A percentile compares a stretch with the other conserved stretches of the same genome.
phyloP scores from a whole-genome alignment of 1,140 invertebrate species.

The Atta texana region DNA sequence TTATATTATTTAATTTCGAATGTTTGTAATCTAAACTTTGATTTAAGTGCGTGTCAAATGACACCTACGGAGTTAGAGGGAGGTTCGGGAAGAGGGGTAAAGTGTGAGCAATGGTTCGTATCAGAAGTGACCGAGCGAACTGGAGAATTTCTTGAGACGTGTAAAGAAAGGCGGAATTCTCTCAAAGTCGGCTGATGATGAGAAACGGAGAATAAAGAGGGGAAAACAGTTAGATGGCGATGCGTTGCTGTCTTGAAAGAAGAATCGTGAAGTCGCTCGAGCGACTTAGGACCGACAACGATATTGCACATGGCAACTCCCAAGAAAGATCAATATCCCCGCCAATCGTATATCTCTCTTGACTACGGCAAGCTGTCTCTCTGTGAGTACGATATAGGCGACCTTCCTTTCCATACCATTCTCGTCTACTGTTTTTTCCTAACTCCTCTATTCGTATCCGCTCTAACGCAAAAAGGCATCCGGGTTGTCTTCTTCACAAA shows the following conservation, averaged over 20 bases:
- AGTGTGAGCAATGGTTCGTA: constrained; percentile 1
- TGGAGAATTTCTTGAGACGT: neutral
- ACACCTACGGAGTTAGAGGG: neutral
- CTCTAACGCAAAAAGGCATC: neutral
- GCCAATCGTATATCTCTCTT: constrained; percentile 78
- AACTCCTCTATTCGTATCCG: constrained; percentile 14
- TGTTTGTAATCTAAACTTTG: too few species aligned
- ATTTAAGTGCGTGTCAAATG: neutral
- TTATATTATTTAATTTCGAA: too few species aligned
- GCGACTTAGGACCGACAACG: constrained; percentile 64
- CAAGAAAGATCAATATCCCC: constrained; percentile 79
- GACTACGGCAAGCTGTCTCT: constrained; percentile 67
- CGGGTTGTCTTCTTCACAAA: too few species aligned
- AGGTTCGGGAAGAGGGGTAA: constrained; percentile 1
- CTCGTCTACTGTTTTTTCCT: constrained; percentile 12
- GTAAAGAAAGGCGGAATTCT: constrained; percentile 23
- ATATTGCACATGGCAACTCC: constrained; percentile 75
- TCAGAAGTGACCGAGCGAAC: constrained; percentile 1
- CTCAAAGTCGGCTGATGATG: neutral
- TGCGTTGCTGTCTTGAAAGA: constrained; percentile 60
- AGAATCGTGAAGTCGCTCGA: constrained; percentile 73
- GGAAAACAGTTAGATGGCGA: constrained; percentile 53
- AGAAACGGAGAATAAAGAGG: neutral
- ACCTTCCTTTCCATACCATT: neutral
- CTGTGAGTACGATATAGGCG: constrained; percentile 51